Evolutionary conservation across 1,140 invertebrate genomes (phyloP), one percentile per base, ranked within the genome.

Genomic region (Zaprionus tsacasi): DNA sequence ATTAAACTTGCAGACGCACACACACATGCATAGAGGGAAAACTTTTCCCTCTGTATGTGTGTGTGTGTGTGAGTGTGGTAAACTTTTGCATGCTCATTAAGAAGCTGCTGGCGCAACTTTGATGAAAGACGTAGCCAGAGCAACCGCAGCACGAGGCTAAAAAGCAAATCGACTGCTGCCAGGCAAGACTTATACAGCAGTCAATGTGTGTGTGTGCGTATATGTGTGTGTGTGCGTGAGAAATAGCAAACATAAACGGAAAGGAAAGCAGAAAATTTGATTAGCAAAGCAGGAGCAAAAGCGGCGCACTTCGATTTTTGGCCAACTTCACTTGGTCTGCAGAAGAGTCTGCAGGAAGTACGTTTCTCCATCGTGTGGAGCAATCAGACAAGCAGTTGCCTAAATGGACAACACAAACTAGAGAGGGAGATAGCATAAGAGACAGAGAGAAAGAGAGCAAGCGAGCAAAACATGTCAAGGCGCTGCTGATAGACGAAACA

Each of bases 21-120:
- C 65, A 69, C 43, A 35, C 43, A 33, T 11, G 17, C 10, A 65
- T 15, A 43, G 30, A n/a, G 54, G 43, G 36, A 61, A 82, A 87
- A 87, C 66, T 87, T 87, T 52, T 56, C n/a, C 30, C 21, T 54
- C 33, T 59, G 54, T 43, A 33, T 59, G 54, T 43, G 50, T 75
- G 15, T 50, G 58, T 15, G n/a, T 65, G 48, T 61, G 60, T 38
- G 66, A 70, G 72, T 81, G 70, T 65, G 78, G 55, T 61, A 89
- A 89, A 89, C 69, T 89, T 89, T 81, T 79, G 74, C 81, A 85
- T 89, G 85, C 87, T 89, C 85, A 89, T 89, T 89, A 89, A 89
- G 79, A 72, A 78, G 61, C 72, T 66, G 48, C 50, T 56, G 65
- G 35, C 55, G 17, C 48, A 85, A 87, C 68, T 89, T 88, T 83